Conservation (phyloP, 2,888 invertebrate species). For the Escarpia spicata region DNA sequence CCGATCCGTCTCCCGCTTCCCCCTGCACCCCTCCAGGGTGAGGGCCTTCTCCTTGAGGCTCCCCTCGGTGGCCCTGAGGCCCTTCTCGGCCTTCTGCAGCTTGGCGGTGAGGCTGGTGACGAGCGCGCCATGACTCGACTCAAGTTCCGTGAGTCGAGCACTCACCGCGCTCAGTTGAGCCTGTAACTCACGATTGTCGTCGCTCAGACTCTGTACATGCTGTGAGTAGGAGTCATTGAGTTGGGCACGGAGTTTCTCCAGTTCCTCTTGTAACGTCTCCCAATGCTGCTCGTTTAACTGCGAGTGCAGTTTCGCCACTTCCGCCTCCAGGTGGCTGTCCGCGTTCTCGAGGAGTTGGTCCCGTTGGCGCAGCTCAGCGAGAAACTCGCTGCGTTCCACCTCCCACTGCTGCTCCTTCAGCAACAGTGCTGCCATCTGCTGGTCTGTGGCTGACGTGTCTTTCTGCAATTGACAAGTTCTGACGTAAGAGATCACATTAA, state of each 20-base stretch:
- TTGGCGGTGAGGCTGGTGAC: slow-evolving; percentile 19
- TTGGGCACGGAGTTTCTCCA: not conserved
- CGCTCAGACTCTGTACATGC: slow-evolving; percentile 18
- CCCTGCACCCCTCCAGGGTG: slow-evolving; percentile 31
- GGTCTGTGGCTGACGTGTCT: not conserved
- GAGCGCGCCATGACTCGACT: slow-evolving; percentile 22
- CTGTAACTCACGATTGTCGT: slow-evolving; percentile 24
- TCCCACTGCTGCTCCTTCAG: slow-evolving; percentile 28
- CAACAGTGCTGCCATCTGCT: not conserved
- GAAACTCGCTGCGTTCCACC: not conserved
- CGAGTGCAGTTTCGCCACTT: slow-evolving; percentile 31
- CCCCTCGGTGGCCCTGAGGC: slow-evolving; percentile 38
- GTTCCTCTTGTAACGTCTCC: slow-evolving; percentile 24
- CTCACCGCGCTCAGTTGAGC: slow-evolving; percentile 35
- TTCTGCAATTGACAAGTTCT: not conserved
- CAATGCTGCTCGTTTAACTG: slow-evolving; percentile 22
- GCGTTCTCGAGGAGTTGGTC: slow-evolving; percentile 31
- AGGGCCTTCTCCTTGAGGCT: slow-evolving; percentile 41
- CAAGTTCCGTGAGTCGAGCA: not conserved
- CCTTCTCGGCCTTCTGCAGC: not conserved
- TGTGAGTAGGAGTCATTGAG: not conserved
- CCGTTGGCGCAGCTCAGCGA: slow-evolving; percentile 21
- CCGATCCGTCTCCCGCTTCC: slow-evolving; percentile 29
- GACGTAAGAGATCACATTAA: not conserved
- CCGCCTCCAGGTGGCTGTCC: slow-evolving; percentile 37